These are phyloP conservation scores for Hemithea aestivaria DNA, from an alignment of 2,888 invertebrate genomes.

Conservation along the genomic window DNA sequence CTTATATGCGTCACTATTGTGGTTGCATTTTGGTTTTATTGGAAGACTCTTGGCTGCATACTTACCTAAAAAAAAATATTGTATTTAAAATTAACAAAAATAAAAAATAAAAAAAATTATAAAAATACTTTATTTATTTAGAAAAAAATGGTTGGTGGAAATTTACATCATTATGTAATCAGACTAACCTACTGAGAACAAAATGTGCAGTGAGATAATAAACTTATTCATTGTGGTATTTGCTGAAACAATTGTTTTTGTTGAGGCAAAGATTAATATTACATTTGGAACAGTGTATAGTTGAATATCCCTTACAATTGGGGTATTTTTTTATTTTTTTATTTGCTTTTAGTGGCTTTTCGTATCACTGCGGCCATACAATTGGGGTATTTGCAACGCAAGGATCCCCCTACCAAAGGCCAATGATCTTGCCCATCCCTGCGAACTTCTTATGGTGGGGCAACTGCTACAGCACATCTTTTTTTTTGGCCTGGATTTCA, in stretches of 20 bases:
- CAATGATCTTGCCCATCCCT: slow-evolving; percentile 23
- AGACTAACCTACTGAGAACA: slow-evolving; percentile 12
- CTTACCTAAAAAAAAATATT: too few species aligned
- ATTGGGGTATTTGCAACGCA: slow-evolving; percentile 27
- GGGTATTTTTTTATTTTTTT: too few species aligned
- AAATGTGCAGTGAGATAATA: slow-evolving; percentile 15
- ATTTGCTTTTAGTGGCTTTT: too few species aligned
- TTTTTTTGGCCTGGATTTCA: slow-evolving; percentile 29
- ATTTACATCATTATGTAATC: slow-evolving; percentile 19
- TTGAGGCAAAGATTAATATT: slow-evolving; percentile 25
- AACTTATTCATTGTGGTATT: slow-evolving; percentile 18
- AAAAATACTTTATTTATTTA: slow-evolving; percentile 5
- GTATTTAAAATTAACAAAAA: too few species aligned
- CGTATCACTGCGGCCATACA: too few species aligned
- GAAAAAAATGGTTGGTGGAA: slow-evolving; percentile 16
- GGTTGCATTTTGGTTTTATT: too few species aligned
- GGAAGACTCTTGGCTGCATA: too few species aligned
- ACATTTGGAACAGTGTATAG: slow-evolving; percentile 24
- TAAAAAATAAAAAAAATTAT: slow-evolving; percentile 6
- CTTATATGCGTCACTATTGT: too few species aligned
- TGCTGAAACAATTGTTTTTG: slow-evolving; percentile 24
- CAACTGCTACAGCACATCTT: slow-evolving; percentile 25
- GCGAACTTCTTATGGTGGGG: slow-evolving; percentile 25
- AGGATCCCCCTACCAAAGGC: slow-evolving; percentile 24
- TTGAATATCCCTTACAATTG: slow-evolving; percentile 26